Percentiles rank a stretch among this genome's conserved stretches.
Conservation (phyloP, 2,113 vertebrate species). For the Falcunculus frontatus region DNA sequence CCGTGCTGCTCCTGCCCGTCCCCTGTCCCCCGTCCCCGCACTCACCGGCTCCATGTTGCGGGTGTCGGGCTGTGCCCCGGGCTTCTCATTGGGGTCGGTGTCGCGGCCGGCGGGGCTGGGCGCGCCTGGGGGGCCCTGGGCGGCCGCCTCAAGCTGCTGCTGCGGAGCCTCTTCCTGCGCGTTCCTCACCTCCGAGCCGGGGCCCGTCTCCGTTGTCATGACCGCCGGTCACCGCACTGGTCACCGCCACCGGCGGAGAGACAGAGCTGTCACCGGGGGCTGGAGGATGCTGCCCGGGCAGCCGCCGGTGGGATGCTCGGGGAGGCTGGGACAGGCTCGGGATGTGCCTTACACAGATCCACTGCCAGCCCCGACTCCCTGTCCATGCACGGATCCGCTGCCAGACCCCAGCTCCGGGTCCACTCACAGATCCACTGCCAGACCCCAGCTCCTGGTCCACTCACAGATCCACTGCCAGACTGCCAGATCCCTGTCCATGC, state of each 20-base stretch:
- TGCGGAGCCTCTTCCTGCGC: conserved; percentile 73
- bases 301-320: fast-evolving
- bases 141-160: conserved; percentile 69
- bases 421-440: fast-evolving
- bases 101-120: conserved; percentile 48
- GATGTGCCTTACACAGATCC: neutral
- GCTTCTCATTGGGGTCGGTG: conserved; percentile 67
- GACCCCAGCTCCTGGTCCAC: fast-evolving
- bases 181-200: conserved; percentile 77
- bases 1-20: neutral
- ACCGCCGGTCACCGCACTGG: conserved; percentile 66
- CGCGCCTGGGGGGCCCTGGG: conserved; percentile 25
- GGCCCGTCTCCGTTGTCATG: conserved; percentile 81
- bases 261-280: neutral
- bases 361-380: neutral
- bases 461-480: neutral
- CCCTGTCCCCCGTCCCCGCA: neutral
- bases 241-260: neutral
- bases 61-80: conserved; percentile 61
- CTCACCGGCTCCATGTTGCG: conserved; percentile 82
- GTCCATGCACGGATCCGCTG: neutral
- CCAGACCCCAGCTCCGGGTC: neutral
- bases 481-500: fast-evolving
- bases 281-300: neutral
- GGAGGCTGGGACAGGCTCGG: neutral